Conservation (phyloP, 2,888 invertebrate species). For the Eustalomyia histrio region DNA sequence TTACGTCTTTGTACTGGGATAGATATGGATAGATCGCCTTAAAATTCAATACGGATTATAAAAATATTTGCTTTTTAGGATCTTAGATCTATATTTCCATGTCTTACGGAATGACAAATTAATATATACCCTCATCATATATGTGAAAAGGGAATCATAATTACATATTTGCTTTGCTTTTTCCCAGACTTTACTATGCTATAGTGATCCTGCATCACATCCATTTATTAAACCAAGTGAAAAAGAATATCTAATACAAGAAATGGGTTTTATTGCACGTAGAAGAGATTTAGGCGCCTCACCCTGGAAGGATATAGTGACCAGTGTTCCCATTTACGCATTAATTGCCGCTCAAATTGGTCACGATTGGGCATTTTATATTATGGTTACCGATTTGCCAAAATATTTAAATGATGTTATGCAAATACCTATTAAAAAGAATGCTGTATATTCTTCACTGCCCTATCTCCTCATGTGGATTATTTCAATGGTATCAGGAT, state of each 20-base stretch:
- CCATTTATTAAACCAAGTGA: conserved; percentile 86
- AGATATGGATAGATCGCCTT: too few species aligned
- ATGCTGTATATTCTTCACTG: conserved; percentile 81
- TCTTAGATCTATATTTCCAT: too few species aligned
- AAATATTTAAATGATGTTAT: conserved; percentile 82
- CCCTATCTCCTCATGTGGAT: conserved; percentile 83
- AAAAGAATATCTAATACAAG: conserved; percentile 82
- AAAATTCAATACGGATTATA: too few species aligned
- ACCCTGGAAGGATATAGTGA: conserved; percentile 85
- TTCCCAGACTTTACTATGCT: conserved; percentile 81
- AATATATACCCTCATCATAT: too few species aligned
- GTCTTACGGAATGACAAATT: too few species aligned
- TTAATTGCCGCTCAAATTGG: conserved; percentile 84
- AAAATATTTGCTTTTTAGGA: too few species aligned
- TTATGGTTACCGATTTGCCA: conserved; percentile 83
- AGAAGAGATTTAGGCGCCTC: conserved; percentile 81
- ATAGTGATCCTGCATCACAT: conserved; percentile 84
- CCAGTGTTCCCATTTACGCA: conserved; percentile 84
- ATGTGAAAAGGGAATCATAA: too few species aligned
- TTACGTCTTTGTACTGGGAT: too few species aligned
- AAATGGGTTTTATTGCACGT: conserved; percentile 81
- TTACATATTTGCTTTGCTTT: too few species aligned
- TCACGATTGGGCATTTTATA: conserved; percentile 83
- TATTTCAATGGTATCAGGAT: conserved; percentile 81
- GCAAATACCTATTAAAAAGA: conserved; percentile 81